Evolutionary conservation across 2,797 vertebrate species (phyloP), one percentile per base, ranked within the genome.

Genomic region (Perodicticus potto): DNA sequence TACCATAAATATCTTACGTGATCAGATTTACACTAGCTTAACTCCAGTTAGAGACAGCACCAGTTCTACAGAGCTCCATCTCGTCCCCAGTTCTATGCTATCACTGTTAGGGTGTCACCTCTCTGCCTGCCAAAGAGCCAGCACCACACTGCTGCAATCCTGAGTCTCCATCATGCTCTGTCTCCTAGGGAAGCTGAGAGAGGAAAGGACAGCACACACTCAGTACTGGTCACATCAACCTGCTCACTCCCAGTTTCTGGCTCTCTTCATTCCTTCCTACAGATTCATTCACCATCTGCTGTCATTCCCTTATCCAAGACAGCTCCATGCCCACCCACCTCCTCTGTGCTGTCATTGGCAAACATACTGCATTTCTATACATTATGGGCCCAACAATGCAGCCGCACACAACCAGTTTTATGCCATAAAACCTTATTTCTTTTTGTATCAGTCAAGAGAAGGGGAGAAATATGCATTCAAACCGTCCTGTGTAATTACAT

Each of bases 91-190:
- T 5, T 34, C 0, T 23, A 7, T 9, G 49, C 32, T 53, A 22
- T 10, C 0, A 13, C 1, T 34, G 49, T n/a, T 14, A 14, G 3
- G 1, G 34, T 23, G 4, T 4, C 6, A n/a, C 49, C 12, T n/a
- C 45, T 6, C 6, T 23, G 2, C 12, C 5, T 17, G 57, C 8
- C 34, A 59, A 14, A 34, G 72, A 63, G 16, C 8, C 17, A 25
- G 23, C n/a, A 34, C 40, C 7, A 20, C 1, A 6, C 4, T n/a
- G 17, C 16, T 19, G 10, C 27, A 45, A 45, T 14, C 34, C 25
- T 37, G 25, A 32, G 20, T 61, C 19, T 34, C 8, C 4, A 20
- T 34, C 9, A 12, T 27, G 2, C 61, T 74, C 17, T 32, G n/a
- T 23, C 53, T 32, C 12, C 16, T 16, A 53, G 7, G 22, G 25